These are phyloP conservation scores for Thrips palmi DNA, from an alignment of 1,140 invertebrate genomes.

Conservation along the genomic window DNA sequence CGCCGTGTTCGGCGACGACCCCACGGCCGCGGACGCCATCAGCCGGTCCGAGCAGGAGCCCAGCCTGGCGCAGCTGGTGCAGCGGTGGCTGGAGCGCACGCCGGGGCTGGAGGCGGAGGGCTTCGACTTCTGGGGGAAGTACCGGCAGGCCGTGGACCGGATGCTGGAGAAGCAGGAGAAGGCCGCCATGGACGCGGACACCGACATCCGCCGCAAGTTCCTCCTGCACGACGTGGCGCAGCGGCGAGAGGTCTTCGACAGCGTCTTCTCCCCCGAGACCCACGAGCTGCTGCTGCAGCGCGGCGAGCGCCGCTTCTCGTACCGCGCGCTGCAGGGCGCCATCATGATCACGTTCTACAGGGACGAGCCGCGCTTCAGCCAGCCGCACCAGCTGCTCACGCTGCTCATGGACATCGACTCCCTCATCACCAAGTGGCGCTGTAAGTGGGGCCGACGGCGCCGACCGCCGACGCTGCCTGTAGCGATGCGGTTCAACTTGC, in stretches of 20 bases:
- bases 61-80: conserved; percentile 64
- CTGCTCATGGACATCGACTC: conserved; percentile 96
- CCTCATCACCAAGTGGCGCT: conserved; percentile 97
- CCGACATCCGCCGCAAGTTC: conserved; percentile 33
- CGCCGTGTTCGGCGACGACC: conserved; percentile 64
- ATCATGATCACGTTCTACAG: conserved; percentile 95
- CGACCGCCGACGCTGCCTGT: not conserved
- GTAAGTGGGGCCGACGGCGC: too few species aligned
- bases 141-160: conserved; percentile 51
- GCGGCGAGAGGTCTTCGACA: conserved; percentile 65
- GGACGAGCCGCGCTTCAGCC: conserved; percentile 90
- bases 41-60: conserved; percentile 63
- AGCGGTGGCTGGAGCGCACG: conserved; percentile 86
- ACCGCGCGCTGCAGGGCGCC: conserved; percentile 83
- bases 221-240: conserved; percentile 50
- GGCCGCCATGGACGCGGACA: conserved; percentile 36
- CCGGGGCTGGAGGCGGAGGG: conserved; percentile 68
- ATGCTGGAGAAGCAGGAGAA: conserved; percentile 51
- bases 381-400: conserved; percentile 86
- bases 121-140: conserved; percentile 90
- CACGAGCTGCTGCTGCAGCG: conserved; percentile 63
- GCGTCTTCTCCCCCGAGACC: conserved; percentile 66
- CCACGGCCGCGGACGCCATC: conserved; percentile 48
- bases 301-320: conserved; percentile 77
- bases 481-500: not conserved